Base-by-base conservation (phyloP, 1,140 invertebrate genomes). In the Scaptomyza graminum region DNA sequence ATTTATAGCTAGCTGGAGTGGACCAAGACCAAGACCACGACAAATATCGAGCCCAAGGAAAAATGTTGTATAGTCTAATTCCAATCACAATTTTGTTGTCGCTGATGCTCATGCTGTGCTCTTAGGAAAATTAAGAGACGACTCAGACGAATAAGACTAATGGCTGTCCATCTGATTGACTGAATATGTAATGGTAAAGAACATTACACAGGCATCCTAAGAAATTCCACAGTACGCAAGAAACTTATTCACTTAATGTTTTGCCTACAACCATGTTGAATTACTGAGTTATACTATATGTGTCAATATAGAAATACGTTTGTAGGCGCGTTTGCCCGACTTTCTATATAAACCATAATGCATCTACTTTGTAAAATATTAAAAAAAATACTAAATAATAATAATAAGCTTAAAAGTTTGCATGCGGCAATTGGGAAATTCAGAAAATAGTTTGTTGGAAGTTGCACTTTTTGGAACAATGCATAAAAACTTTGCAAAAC, bases 191-290 rank as follows among this genome's bases (percentile, higher is more conserved):
- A 47, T 49, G 60, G 68, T 52, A 61, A 56, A 39, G 11, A 34
- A n/a, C 18, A 39, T 13, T 37, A 18, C 37, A 39, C 37, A 39
- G 37, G 37, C 37, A 39, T 9, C 37, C 41, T 13, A 54, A 44
- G 46, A 46, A 50, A 37, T 55, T 64, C 51, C 51, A 49, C 34
- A n/a, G 52, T 57, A 18, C 60, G 52, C 46, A 65, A 54, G 22
- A 87, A 85, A 85, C 78, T 85, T 87, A 85, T 85, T 83, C 82
- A 83, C 82, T 85, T 85, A 85, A 85, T 85, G 82, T 87, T 87
- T 82, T 72, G 82, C 82, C 82, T 87, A 85, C 79, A 81, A 60
- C 28, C 25, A 63, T 46, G 39, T 47, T 59, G 47, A n/a, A 28
- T 31, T 11, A 31, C 25, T 5, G 2, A 13, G 2, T 18, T 52